phyloP scores from a whole-genome alignment of 2,888 invertebrate species.

The Cosmorhoe ocellata region DNA sequence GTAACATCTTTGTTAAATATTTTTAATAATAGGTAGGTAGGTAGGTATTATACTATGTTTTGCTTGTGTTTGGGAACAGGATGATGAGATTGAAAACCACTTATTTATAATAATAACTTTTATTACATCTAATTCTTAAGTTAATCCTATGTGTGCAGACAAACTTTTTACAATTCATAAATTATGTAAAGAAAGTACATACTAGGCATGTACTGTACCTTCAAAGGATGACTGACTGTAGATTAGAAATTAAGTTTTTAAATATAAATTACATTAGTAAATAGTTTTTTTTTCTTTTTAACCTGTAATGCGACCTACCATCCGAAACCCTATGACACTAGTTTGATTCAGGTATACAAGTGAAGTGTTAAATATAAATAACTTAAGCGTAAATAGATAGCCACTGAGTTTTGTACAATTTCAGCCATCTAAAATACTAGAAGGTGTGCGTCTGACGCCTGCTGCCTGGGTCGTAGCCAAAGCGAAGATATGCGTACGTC shows the following conservation, averaged over 20 bases:
- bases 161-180: slow-evolving; percentile 69
- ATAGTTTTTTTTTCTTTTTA: slow-evolving; percentile 17
- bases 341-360: slow-evolving; percentile 27
- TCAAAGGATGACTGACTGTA: slow-evolving; percentile 51
- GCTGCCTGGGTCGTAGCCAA: not conserved
- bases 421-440: slow-evolving; percentile 64
- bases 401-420: slow-evolving; percentile 76
- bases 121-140: slow-evolving; percentile 67
- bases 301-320: slow-evolving; percentile 8
- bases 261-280: slow-evolving; percentile 26
- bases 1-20: too few species aligned
- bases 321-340: slow-evolving; percentile 21
- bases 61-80: not conserved
- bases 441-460: slow-evolving; percentile 39
- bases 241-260: slow-evolving; percentile 28
- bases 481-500: not conserved
- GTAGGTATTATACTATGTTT: too few species aligned
- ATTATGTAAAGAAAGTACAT: slow-evolving; percentile 45
- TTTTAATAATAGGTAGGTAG: too few species aligned
- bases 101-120: slow-evolving; percentile 41
- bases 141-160: slow-evolving; percentile 71
- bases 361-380: slow-evolving; percentile 59
- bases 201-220: slow-evolving; percentile 32
- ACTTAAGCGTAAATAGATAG: slow-evolving; percentile 67
- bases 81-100: slow-evolving; percentile 30